Conservation (phyloP, 2,113 vertebrate species). For the Damaliscus lunatus region DNA sequence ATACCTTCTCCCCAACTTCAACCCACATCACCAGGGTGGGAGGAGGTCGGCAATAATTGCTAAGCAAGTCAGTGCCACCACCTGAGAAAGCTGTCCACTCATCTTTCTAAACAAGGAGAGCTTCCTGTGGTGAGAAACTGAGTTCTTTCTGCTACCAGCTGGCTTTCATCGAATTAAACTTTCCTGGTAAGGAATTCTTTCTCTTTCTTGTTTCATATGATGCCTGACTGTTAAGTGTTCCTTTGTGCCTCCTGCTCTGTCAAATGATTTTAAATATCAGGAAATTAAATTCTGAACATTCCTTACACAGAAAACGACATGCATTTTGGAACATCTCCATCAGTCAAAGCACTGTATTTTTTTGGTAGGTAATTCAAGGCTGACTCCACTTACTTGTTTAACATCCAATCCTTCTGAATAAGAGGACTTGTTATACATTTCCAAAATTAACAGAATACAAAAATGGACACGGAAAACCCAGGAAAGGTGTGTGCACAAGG, state of each 20-base stretch:
- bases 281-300: conserved; percentile 34
- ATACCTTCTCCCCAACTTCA: not conserved
- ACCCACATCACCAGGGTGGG: not conserved
- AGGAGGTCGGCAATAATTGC: conserved; percentile 59
- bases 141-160: not conserved
- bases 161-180: conserved; percentile 62
- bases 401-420: not conserved
- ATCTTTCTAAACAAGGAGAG: conserved; percentile 38
- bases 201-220: conserved; percentile 65
- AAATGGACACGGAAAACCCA: not conserved
- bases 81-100: conserved; percentile 53
- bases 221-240: conserved; percentile 48
- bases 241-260: conserved; percentile 60
- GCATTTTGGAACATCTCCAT: conserved; percentile 71
- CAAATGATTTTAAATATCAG: conserved; percentile 67
- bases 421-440: not conserved
- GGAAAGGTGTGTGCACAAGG: not conserved
- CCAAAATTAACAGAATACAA: not conserved
- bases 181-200: conserved; percentile 49
- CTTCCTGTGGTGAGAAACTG: conserved; percentile 36
- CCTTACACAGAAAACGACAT: not conserved
- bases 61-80: conserved; percentile 63
- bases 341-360: conserved; percentile 67
- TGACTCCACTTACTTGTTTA: conserved; percentile 70
- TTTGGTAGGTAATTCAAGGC: conserved; percentile 67